Evolutionary conservation across 2,888 invertebrate genomes (phyloP).

Genomic region (Homarus gammarus): DNA sequence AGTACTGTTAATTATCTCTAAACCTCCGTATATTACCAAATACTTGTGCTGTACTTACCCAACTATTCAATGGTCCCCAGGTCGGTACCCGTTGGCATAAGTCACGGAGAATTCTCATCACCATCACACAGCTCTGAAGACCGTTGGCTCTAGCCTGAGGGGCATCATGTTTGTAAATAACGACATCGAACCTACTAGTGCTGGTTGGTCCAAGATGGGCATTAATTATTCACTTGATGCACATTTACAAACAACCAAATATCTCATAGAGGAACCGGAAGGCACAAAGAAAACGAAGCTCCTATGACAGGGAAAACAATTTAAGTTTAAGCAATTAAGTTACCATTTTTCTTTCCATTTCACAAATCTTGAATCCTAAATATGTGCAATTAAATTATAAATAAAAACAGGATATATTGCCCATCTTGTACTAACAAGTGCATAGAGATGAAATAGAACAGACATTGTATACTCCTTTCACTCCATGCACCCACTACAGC

Average conservation of each 20-base stretch:
- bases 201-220: constrained; percentile 74
- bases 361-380: constrained; percentile 36
- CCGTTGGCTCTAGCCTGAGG: constrained; percentile 95
- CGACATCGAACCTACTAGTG: constrained; percentile 20
- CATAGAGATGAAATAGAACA: constrained; percentile 70
- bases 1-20: no score
- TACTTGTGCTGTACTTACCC: constrained; percentile 87
- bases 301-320: neutral
- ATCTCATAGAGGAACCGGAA: neutral
- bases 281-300: neutral
- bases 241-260: constrained; percentile 1
- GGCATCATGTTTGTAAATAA: constrained; percentile 40
- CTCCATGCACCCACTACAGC: constrained; percentile 73
- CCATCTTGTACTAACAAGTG: constrained; percentile 73
- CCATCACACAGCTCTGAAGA: constrained; percentile 96
- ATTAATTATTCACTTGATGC: constrained; percentile 37
- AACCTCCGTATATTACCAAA: no score
- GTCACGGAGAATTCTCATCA: constrained; percentile 96
- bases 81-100: constrained; percentile 95
- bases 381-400: constrained; percentile 27
- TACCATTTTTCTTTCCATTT: no score
- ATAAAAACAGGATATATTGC: constrained; percentile 39
- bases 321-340: neutral
- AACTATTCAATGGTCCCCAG: constrained; percentile 95
- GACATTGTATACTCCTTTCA: constrained; percentile 67